These are phyloP conservation scores for Cheiracanthium punctorium DNA, from an alignment of 2,888 invertebrate genomes.

Conservation along the genomic window DNA sequence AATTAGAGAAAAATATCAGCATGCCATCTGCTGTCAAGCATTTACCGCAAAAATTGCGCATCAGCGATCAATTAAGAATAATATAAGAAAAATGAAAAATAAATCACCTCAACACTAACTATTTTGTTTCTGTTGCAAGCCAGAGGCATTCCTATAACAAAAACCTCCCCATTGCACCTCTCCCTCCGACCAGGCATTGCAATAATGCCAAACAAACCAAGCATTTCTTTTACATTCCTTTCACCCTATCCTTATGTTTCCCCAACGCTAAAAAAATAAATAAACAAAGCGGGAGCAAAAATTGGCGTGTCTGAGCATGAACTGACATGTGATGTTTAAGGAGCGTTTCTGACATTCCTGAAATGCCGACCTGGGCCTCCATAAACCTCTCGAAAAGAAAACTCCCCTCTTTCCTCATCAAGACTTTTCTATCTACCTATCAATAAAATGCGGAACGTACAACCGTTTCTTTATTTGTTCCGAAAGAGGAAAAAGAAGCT, in stretches of 20 bases:
- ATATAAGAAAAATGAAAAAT: no score
- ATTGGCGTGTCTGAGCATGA: constrained; percentile 38
- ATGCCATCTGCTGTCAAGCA: no score
- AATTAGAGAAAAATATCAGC: no score
- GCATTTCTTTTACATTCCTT: not conserved
- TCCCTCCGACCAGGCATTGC: not conserved
- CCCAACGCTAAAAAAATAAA: constrained; percentile 53
- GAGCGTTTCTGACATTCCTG: constrained; percentile 57
- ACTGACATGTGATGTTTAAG: constrained; percentile 21
- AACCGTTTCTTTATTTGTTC: not conserved
- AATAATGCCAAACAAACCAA: not conserved
- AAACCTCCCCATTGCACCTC: no score
- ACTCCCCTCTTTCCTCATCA: constrained; percentile 28
- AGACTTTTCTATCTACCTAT: constrained; percentile 44
- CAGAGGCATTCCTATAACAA: no score
- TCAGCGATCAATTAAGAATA: no score
- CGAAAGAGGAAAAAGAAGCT: not conserved
- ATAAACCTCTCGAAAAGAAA: constrained; percentile 34
- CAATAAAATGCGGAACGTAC: constrained; percentile 46
- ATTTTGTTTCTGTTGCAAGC: no score
- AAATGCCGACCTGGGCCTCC: constrained; percentile 37
- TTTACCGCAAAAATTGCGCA: no score
- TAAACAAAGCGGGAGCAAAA: constrained; percentile 53
- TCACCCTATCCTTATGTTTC: not conserved
- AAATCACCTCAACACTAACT: no score